phyloP scores from a whole-genome alignment of 2,113 vertebrate genomes.

The Etheostoma spectabile region DNA sequence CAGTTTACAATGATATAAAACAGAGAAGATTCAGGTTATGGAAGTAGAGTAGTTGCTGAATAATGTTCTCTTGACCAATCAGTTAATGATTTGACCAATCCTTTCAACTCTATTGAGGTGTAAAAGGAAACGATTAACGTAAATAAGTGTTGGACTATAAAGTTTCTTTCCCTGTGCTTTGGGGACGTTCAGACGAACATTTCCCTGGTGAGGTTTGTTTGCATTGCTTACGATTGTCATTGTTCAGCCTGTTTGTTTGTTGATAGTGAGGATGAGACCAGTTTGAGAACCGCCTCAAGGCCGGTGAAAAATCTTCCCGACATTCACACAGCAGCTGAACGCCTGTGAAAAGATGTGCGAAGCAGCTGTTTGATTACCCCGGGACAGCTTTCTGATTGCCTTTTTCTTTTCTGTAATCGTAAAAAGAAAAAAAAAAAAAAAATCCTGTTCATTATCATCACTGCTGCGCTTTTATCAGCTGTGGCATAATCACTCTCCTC shows the following conservation, averaged over 20 bases:
- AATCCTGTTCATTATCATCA: constrained; percentile 46
- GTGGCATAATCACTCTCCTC: constrained; percentile 28
- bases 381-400: constrained; percentile 34
- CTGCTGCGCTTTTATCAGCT: constrained; percentile 30
- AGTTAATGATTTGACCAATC: not conserved
- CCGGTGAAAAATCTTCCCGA: constrained; percentile 21
- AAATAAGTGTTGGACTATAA: not conserved
- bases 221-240: constrained; percentile 37
- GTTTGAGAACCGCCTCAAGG: not conserved
- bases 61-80: not conserved
- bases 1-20: not conserved
- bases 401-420: constrained; percentile 40
- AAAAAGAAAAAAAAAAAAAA: constrained; percentile 3
- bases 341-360: not conserved
- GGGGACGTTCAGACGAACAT: not conserved
- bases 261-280: constrained; percentile 36
- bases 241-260: constrained; percentile 53
- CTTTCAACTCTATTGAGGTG: not conserved
- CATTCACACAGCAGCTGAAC: constrained; percentile 12
- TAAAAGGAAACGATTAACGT: not conserved
- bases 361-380: constrained; percentile 51
- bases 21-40: not conserved
- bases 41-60: not conserved
- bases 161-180: not conserved
- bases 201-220: constrained; percentile 26